Base-by-base conservation (phyloP, 2,888 invertebrate species). In the Leptodirus hochenwartii region DNA sequence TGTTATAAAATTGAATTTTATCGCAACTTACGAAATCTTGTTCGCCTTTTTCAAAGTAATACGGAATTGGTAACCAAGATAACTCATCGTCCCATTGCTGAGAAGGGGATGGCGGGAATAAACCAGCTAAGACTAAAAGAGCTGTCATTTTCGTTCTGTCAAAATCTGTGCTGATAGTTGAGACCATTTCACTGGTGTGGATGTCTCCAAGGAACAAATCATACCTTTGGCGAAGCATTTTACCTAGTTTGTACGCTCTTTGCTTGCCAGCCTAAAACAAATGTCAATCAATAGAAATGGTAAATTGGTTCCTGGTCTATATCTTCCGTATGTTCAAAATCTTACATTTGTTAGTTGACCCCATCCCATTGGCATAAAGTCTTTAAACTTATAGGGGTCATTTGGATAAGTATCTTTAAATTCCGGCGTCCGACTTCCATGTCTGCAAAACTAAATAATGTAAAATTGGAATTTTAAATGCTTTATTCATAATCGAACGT, bases 351-450 rank as follows among this genome's bases (percentile, higher is more conserved):
- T 81, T 29, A 85, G 56, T 48, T 81, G 78, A 28, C 79, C 80
- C 64, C 69, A 78, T 28, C 81, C 81, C 45, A 67, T 71, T 10
- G 79, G 79, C 57, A 67, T 66, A 49, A 67, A 67, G 12, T 63
- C 59, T 38, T 69, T 61, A 41, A 70, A 61, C 26, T 51, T 58
- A 41, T 74, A 62, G 3, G 72, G 71, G 58, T 84, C 81, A 37
- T 61, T 71, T 4, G 79, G 75, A 47, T 75, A 84, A 3, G 68
- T 65, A 41, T 68, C 65, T 30, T 45, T 47, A 11, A 43, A 31
- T 33, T 72, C 69, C 2, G 82, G 81, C 36, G 80, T 75, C 44
- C 84, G 58, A 41, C 77, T 73, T 15, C 84, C 84, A 62, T 85
- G 84, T 28, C 84, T 62, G 47, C 69, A 76, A 34, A 81, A 57